Base-by-base conservation (phyloP, 2,888 invertebrate species). In the Phrixothrix hirtus region DNA sequence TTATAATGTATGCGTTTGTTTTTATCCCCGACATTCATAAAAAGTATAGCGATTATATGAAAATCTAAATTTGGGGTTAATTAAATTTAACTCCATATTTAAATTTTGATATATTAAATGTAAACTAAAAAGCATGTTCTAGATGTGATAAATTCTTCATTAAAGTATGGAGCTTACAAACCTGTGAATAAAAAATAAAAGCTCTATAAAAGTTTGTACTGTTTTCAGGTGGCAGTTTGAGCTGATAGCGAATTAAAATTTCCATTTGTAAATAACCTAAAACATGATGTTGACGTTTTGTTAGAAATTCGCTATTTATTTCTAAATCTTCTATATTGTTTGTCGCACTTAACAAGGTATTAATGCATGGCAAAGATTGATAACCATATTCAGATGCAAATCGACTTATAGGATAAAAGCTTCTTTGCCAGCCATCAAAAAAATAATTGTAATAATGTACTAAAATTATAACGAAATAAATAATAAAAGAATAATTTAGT, bases 301-400 rank as follows among this genome's bases (percentile, higher is more conserved):
- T 71, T 36, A 89, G 80, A 61, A 89, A 86, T 0, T 79, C 71
- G 42, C 87, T 85, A 1, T 75, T 65, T 5, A 82, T 59, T 9
- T 69, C 62, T 16, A 85, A 78, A 70, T 86, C 83, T 9, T 54
- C 73, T 1, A 68, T 64, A 2, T 75, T 71, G 10, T 77, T 76
- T 1, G 83, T 79, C 0, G 85, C 86, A 10, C 81, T 80, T 32
- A 77, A 70, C 75, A 92, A 79, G 0, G 92, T 85, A 27, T 79
- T 77, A 11, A 86, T 71, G 1, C 88, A 86, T 0, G 97, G 95
- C 58, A 92, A 78, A 0, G 95, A 90, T 75, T 98, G 97, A 60
- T 91, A 88, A 1, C 99, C 99, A 70, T 94, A 99, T 75, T 99
- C 99, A 0, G 98, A 96, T 2, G 88, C 86, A 75, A 98, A 97